Percentiles rank a stretch among this genome's conserved stretches.
phyloP scores from a whole-genome alignment of 2,888 invertebrate species.

The Zootermopsis nevadensis region DNA sequence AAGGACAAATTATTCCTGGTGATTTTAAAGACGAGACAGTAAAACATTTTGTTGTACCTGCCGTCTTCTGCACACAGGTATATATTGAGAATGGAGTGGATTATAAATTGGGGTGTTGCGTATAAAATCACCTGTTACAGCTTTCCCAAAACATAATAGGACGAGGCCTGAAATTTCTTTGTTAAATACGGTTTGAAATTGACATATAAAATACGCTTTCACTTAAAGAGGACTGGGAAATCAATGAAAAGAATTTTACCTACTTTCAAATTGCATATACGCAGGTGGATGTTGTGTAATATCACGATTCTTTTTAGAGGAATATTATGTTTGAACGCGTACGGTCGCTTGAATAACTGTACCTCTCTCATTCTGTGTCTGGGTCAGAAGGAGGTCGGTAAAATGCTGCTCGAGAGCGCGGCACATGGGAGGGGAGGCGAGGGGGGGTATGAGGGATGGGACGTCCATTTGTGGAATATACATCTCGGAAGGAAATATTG shows the following conservation, averaged over 20 bases:
- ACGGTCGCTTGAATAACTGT: constrained; percentile 62
- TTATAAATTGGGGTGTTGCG: background rate
- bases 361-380: constrained; percentile 62
- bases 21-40: too few relatives aligned
- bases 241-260: background rate
- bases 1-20: too few relatives aligned
- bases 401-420: constrained; percentile 14
- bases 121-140: background rate
- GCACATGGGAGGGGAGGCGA: constrained; percentile 10
- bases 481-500: constrained; percentile 45
- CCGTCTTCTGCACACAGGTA: too few relatives aligned
- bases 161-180: background rate
- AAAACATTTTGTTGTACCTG: too few relatives aligned
- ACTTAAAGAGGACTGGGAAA: background rate
- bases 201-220: background rate
- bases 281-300: background rate
- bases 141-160: background rate
- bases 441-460: constrained; percentile 27
- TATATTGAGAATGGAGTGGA: background rate
- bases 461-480: constrained; percentile 45
- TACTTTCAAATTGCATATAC: constrained; percentile 3
- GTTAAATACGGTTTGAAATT: background rate
- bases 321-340: constrained; percentile 18
- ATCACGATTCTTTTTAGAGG: background rate
- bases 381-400: constrained; percentile 67